Evolutionary conservation across 2,113 vertebrate species (phyloP).

Genomic region (Cinclus mexicanus): DNA sequence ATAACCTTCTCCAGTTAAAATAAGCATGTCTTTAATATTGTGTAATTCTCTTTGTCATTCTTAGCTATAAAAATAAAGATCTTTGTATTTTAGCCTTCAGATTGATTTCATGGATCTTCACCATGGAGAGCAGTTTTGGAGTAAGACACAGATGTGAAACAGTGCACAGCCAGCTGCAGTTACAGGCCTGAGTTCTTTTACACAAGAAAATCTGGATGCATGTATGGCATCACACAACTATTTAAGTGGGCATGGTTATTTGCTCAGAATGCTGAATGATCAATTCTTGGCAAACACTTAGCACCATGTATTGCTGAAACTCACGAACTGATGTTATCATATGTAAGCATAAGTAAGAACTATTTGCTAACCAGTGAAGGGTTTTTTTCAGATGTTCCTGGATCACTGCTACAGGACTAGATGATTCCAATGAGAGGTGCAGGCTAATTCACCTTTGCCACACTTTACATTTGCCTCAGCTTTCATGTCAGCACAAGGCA

Average conservation of each 20-base stretch:
- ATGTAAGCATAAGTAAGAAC: neutral
- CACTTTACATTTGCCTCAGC: neutral
- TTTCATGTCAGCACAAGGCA: neutral
- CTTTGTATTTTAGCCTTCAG: slow-evolving; percentile 43
- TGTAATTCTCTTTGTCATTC: slow-evolving; percentile 28
- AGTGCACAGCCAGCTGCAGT: slow-evolving; percentile 51
- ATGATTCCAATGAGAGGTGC: neutral
- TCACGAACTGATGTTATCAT: slow-evolving; percentile 35
- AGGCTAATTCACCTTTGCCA: neutral
- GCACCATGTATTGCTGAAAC: slow-evolving; percentile 41
- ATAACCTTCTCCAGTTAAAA: slow-evolving; percentile 25
- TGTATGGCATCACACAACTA: slow-evolving; percentile 39
- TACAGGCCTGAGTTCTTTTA: slow-evolving; percentile 67
- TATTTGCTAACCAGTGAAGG: slow-evolving; percentile 11
- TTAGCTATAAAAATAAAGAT: slow-evolving; percentile 33
- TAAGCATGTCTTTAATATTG: slow-evolving; percentile 17
- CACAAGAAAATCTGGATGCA: slow-evolving; percentile 51
- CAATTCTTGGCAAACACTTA: slow-evolving; percentile 28
- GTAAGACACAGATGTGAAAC: slow-evolving; percentile 36
- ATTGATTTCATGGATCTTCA: slow-evolving; percentile 58
- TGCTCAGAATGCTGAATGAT: slow-evolving; percentile 39
- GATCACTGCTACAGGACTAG: neutral
- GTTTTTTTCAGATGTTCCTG: slow-evolving; percentile 11
- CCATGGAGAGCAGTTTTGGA: slow-evolving; percentile 21
- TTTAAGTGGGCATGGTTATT: slow-evolving; percentile 23